Percentiles rank a stretch among this genome's conserved stretches.
Evolutionary conservation across 2,113 vertebrate species (phyloP).

Genomic region (Mionectes macconnelli): DNA sequence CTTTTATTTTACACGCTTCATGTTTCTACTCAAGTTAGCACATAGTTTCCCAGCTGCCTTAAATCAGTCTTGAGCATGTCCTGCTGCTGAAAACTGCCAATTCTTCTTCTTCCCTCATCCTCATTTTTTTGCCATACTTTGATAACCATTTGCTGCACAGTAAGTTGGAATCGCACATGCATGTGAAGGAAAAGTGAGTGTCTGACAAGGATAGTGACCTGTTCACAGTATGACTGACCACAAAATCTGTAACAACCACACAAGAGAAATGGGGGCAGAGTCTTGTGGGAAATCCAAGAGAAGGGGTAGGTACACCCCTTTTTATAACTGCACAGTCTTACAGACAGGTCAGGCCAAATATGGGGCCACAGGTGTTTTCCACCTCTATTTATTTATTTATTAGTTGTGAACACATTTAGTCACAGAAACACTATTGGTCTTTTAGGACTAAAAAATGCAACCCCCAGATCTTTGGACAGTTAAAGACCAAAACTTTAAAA

Average conservation of each 20-base stretch:
- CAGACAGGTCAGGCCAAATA: background rate
- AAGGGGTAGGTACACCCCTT: background rate
- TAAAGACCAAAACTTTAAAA: background rate
- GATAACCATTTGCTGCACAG: background rate
- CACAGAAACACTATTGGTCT: background rate
- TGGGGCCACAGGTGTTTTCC: background rate
- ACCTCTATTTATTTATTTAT: background rate
- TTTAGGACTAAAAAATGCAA: background rate
- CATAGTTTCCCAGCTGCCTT: background rate
- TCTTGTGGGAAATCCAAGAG: background rate
- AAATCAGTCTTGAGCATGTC: background rate
- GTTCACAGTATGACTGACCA: fast-evolving
- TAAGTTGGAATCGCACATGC: background rate
- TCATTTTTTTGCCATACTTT: background rate
- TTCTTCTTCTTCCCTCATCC: background rate
- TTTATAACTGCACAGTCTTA: background rate
- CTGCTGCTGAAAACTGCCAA: background rate
- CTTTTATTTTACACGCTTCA: background rate
- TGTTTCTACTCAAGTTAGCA: background rate
- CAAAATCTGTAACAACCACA: background rate
- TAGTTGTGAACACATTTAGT: fast-evolving
- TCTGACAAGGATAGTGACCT: background rate
- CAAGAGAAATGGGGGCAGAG: background rate
- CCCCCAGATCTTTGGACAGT: background rate
- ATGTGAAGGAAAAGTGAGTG: background rate